Percentiles rank a stretch among this genome's conserved stretches.
phyloP scores from a whole-genome alignment of 2,113 vertebrate genomes.

The Saguinus imperator region DNA sequence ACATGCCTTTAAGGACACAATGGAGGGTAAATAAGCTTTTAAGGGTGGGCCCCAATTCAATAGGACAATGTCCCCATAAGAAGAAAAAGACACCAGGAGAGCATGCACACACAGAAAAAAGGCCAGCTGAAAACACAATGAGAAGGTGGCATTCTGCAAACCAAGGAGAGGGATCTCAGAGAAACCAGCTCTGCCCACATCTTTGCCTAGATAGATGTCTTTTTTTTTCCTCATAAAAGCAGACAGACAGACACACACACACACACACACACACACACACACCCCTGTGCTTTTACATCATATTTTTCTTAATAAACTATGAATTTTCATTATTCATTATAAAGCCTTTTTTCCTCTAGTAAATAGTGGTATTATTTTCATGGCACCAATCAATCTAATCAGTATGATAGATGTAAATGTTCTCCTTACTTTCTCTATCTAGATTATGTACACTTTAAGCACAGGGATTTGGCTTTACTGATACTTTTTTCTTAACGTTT shows the following conservation, averaged over 20 bases:
- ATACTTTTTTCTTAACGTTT: not conserved
- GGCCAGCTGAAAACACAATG: not conserved
- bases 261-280: not conserved
- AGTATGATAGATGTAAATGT: not conserved
- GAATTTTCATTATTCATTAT: not conserved
- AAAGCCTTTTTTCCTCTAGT: not conserved
- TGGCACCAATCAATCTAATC: not conserved
- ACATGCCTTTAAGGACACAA: not conserved
- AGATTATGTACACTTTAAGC: not conserved
- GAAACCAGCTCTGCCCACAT: not conserved
- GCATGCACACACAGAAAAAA: not conserved
- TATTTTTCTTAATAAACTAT: not conserved
- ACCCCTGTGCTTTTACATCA: not conserved
- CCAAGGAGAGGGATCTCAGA: not conserved
- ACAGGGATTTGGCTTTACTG: not conserved
- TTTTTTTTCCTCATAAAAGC: not conserved
- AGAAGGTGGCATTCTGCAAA: not conserved
- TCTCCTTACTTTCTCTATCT: not conserved
- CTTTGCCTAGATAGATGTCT: not conserved
- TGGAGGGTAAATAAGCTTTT: not conserved
- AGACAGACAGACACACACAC: not conserved
- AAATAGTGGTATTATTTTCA: not conserved
- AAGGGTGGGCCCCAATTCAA: not conserved
- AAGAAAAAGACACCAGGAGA: not conserved
- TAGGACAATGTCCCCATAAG: not conserved